phyloP scores from a whole-genome alignment of 2,113 vertebrate species.

The Sylvietta virens region DNA sequence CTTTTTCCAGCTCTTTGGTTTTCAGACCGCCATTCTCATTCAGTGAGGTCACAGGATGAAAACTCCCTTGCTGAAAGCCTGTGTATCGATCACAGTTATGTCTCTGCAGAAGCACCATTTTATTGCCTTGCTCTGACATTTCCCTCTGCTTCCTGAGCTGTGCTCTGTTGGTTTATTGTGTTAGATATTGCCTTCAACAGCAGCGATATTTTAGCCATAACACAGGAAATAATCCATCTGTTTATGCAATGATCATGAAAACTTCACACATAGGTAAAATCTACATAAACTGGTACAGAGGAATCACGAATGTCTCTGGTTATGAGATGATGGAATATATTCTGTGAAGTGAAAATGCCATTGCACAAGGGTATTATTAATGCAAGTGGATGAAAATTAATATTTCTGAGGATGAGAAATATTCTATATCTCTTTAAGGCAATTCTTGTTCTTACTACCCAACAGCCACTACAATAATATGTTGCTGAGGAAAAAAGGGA shows the following conservation, averaged over 20 bases:
- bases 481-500: not conserved
- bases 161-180: not conserved
- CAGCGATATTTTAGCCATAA: not conserved
- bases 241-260: not conserved
- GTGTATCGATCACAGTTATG: not conserved
- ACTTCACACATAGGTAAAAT: not conserved
- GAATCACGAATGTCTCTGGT: not conserved
- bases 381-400: not conserved
- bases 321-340: not conserved
- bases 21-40: not conserved
- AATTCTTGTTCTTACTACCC: not conserved
- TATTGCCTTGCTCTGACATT: not conserved
- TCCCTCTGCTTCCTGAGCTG: not conserved
- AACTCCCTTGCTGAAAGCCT: not conserved
- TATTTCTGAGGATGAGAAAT: not conserved
- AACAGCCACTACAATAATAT: not conserved
- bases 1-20: not conserved
- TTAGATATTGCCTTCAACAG: not conserved
- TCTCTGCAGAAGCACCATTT: not conserved
- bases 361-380: not conserved
- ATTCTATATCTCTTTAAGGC: not conserved
- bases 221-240: not conserved
- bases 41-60: not conserved
- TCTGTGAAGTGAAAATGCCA: not conserved
- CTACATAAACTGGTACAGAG: not conserved